Base-by-base conservation (phyloP, 2,113 vertebrate species). In the Urocolius indicus region DNA sequence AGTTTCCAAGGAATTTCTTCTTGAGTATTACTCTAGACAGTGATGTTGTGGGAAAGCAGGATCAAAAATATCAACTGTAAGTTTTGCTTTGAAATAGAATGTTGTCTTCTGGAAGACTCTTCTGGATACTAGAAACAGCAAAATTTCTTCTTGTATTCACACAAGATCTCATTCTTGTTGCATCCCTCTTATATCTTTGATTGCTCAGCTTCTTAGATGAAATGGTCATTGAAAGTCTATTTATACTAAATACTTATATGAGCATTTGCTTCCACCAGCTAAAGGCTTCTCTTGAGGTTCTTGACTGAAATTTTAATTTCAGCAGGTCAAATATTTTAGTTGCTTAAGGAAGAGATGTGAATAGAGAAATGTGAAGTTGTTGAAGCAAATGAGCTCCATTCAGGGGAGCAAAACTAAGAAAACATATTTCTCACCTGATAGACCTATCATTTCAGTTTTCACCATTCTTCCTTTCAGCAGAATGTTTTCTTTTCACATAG, bases 391-490 rank as follows among this genome's bases (percentile, higher is more conserved):
- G 4, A 85, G 5, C 11, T 54, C 27, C 5, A 14, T 36, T 43
- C 13, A 32, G 11, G 2, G 2, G 1, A 4, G 54, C 3, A 23
- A 84, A 92, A 57, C 1, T 17, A 58, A 51, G 30, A 62, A 91
- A 85, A 54, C 0, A 21, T 0, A 3, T 66, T 34, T 58, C 14
- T 72, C 12, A 1, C 16, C 26, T 19, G 9, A 19, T 6, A 41
- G 16, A 72, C 3, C 4, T 63, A 18, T 66, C 43, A 38, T 7
- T 43, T 6, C 12, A 41, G 14, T 24, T 79, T 68, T 57, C 26
- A 30, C 11, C 6, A 17, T 24, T 16, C 10, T 58, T 57, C 13
- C 29, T 41, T 43, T 36, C 17, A 55, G 34, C 18, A 88, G 32
- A 46, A 57, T 9, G 41, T 11, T n/a, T 41, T 17, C 1, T 67